Conservation (phyloP, 2,888 invertebrate genomes). For the Malthinus seriepunctatus region DNA sequence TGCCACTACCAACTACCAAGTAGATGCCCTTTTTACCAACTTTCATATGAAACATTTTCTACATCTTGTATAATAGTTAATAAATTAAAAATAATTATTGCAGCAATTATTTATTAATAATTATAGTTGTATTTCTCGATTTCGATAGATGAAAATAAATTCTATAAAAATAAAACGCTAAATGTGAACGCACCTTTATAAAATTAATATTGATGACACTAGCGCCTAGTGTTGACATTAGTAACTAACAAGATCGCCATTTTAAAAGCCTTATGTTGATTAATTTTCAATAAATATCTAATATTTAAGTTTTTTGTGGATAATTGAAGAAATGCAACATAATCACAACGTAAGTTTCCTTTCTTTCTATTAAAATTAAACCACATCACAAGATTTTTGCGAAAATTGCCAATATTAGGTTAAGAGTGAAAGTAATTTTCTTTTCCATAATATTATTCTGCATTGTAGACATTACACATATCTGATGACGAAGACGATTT, state of each 20-base stretch:
- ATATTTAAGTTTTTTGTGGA: background rate
- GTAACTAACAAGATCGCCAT: background rate
- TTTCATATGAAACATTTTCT: too few species aligned
- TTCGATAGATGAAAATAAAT: too few species aligned
- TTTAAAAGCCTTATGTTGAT: background rate
- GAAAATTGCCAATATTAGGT: background rate
- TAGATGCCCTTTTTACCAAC: too few species aligned
- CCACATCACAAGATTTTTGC: background rate
- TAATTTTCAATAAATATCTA: background rate
- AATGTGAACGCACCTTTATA: too few species aligned
- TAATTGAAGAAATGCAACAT: background rate
- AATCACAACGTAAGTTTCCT: background rate
- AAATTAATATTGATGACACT: too few species aligned
- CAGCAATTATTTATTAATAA: too few species aligned
- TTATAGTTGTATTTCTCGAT: too few species aligned
- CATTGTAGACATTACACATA: conserved; percentile 39
- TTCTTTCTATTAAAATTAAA: background rate
- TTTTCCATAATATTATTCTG: background rate
- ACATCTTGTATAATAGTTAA: too few species aligned
- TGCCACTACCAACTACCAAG: too few species aligned
- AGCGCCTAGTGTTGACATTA: background rate
- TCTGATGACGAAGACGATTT: conserved; percentile 60
- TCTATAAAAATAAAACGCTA: too few species aligned
- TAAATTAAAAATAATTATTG: too few species aligned
- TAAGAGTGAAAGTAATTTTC: background rate